Evolutionary conservation across 2,113 vertebrate genomes (phyloP).

Genomic region (Saguinus midas): DNA sequence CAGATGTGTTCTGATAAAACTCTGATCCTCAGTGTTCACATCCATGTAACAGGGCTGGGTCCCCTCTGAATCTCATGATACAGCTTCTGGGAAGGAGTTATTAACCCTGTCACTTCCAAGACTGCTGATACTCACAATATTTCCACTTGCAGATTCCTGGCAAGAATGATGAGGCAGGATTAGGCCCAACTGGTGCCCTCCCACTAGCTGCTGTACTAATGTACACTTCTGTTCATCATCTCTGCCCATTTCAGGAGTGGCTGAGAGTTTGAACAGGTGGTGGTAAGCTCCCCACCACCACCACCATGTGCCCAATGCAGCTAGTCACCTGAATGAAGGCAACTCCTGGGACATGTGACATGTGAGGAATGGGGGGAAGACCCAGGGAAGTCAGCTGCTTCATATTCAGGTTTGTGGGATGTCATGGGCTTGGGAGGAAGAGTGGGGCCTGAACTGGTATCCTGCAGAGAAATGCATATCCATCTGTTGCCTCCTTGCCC

Average conservation of each 20-base stretch:
- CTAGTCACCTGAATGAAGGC: background rate
- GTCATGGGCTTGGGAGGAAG: background rate
- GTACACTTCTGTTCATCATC: accelerated
- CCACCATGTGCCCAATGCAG: background rate
- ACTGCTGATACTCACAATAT: background rate
- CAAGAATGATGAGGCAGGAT: background rate
- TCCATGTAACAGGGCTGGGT: background rate
- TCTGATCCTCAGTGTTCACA: background rate
- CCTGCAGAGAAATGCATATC: background rate
- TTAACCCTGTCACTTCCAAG: background rate
- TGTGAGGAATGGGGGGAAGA: accelerated
- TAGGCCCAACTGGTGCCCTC: background rate
- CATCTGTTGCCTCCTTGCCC: constrained; percentile 23
- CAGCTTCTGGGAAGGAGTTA: background rate
- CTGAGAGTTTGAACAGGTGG: background rate
- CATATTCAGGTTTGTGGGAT: background rate
- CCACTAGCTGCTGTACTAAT: background rate
- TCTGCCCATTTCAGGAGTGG: background rate
- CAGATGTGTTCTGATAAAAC: background rate
- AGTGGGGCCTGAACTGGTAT: background rate
- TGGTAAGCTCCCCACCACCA: background rate
- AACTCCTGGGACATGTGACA: accelerated
- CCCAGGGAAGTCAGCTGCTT: background rate
- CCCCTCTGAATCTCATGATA: background rate
- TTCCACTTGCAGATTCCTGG: background rate